Conservation (phyloP, 2,888 invertebrate species). For the Sminthurinus aureus region DNA sequence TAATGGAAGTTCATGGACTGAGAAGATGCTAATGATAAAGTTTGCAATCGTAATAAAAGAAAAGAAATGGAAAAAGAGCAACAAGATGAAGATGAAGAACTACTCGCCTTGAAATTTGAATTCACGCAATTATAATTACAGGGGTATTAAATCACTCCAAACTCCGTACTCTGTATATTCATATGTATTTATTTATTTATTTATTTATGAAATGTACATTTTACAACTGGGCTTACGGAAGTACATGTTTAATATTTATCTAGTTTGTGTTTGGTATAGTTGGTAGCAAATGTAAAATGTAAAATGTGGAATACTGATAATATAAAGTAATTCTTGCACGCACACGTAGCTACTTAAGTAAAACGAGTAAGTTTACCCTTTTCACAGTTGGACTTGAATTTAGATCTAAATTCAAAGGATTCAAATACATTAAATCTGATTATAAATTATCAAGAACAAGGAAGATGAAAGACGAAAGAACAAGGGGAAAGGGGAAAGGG, state of each 20-base stretch:
- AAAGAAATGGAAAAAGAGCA: too few species aligned
- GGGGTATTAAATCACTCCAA: not conserved
- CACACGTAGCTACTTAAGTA: not conserved
- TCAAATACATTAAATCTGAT: constrained; percentile 11
- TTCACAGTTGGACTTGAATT: not conserved
- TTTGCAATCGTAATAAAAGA: not conserved
- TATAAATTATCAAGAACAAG: not conserved
- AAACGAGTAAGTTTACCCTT: not conserved
- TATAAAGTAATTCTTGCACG: not conserved
- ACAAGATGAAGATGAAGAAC: not conserved
- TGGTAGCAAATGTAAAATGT: not conserved
- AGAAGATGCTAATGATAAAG: constrained; percentile 1
- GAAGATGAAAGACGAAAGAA: not conserved
- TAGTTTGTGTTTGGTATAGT: not conserved
- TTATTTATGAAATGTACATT: not conserved
- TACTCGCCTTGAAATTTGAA: constrained; percentile 7
- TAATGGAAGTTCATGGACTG: not conserved
- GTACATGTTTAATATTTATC: not conserved
- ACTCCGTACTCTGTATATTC: too few species aligned
- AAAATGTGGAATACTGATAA: not conserved
- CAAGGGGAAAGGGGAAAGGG: too few species aligned
- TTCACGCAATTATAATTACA: constrained; percentile 32
- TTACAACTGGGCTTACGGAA: not conserved
- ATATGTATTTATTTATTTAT: not conserved
- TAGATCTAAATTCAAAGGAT: not conserved